phyloP scores from a whole-genome alignment of 30 jellyfish, hydroid and myxozoan genomes.

The Cassiopea xamachana region DNA sequence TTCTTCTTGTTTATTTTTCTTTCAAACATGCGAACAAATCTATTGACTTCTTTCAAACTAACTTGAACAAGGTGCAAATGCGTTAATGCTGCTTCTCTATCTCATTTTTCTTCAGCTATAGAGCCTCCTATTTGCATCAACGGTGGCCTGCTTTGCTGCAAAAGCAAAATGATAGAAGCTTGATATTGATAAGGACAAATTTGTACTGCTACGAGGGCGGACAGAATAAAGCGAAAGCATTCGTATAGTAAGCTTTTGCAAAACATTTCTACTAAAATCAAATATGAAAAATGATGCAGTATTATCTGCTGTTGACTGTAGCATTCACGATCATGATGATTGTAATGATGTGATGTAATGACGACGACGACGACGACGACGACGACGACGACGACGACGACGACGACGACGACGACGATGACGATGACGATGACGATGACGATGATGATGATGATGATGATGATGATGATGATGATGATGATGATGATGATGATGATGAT shows the following conservation, averaged over 20 bases:
- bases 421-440: neutral
- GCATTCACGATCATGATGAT: neutral
- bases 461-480: neutral
- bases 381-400: neutral
- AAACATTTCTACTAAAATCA: no score
- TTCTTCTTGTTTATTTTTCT: neutral
- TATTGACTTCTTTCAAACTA: neutral
- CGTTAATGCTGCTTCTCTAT: neutral
- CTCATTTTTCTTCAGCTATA: constrained; percentile 11
- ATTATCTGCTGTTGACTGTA: no score
- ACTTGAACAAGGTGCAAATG: neutral
- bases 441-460: neutral
- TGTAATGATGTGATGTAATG: neutral
- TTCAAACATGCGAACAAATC: neutral
- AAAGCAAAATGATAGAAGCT: neutral
- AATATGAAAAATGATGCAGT: no score
- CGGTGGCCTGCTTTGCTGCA: constrained; percentile 28
- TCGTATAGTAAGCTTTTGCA: no score
- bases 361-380: neutral
- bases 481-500: neutral
- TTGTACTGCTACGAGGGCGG: no score
- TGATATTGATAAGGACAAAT: no score
- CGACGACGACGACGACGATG: neutral
- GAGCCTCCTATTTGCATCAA: constrained; percentile 24
- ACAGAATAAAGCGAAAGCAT: no score